Base-by-base conservation (phyloP, 1,140 invertebrate species). In the Plectus sambesii region DNA sequence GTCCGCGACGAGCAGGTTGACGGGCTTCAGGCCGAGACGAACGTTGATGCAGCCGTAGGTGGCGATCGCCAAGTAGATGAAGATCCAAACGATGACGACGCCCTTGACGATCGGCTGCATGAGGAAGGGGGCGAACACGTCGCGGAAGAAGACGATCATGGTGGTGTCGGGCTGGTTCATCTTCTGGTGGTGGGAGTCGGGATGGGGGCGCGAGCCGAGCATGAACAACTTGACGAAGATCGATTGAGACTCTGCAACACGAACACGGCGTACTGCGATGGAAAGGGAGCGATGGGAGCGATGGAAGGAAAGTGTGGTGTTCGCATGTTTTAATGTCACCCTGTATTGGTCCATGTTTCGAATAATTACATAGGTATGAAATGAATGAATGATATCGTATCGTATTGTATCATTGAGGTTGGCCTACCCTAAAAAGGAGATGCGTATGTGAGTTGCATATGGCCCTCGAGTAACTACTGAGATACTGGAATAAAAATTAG, bases 161-260 rank as follows among this genome's bases (percentile, higher is more conserved):
- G 82, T 82, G 70, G 88, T 87, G 58, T 83, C 79, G 1, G 84
- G 83, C 66, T 88, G 82, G 12, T 81, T 78, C 1, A 73, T 77
- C 69, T 86, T 82, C 6, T 86, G 80, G 20, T 86, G 86, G 12
- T 12, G 12, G 12, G 12, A 12, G 12, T 33, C 30, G 30, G 12
- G n/a, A 33, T 33, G 12, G 12, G 30, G 30, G 12, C 0, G 39
- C 36, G 1, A 51, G 24, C 84, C 85, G 45, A 79, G 80, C 69
- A 85, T 87, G 56, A 87, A 80, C 2, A 79, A 61, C 57, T 80
- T 75, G 66, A 88, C 87, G 5, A 85, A 69, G 76, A 80, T 84
- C n/a, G 81, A 81, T 62, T 81, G 76, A 62, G 82, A 75, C 69
- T 78, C 81, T 82, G 72, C 41, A 46, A n/a, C n/a, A n/a, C n/a